Percentiles rank a stretch among this genome's conserved stretches.
Conservation (phyloP, 2,888 invertebrate genomes). For the Gymnocheta viridis region DNA sequence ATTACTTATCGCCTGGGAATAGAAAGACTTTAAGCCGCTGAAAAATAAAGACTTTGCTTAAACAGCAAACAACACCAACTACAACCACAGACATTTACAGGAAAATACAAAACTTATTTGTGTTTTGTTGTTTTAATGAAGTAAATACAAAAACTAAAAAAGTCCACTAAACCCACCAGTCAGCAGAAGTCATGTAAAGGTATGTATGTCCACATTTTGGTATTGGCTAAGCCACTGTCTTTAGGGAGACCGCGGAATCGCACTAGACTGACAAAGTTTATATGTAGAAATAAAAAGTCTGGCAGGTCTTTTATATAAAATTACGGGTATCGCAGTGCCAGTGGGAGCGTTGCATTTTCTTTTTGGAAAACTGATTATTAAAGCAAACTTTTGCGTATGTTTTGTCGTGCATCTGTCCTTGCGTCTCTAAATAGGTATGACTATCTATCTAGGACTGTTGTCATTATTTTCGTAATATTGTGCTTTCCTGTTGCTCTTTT, state of each 20-base stretch:
- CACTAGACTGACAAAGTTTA: constrained; percentile 9
- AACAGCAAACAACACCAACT: constrained; percentile 39
- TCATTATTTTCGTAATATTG: constrained; percentile 54
- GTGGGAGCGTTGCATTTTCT: constrained; percentile 60
- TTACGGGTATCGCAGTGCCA: constrained; percentile 37
- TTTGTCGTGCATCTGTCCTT: constrained; percentile 29
- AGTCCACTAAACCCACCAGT: constrained; percentile 45
- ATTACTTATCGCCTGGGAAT: constrained; percentile 72
- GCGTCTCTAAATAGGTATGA: constrained; percentile 64
- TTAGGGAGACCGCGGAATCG: constrained; percentile 28
- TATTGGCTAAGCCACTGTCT: constrained; percentile 47
- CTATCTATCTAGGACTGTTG: constrained; percentile 45
- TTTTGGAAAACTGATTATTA: constrained; percentile 29
- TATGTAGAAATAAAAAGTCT: constrained; percentile 10
- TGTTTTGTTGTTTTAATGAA: constrained; percentile 38
- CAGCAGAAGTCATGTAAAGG: neutral
- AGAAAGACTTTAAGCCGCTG: constrained; percentile 67
- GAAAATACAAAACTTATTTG: neutral
- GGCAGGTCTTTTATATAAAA: constrained; percentile 40
- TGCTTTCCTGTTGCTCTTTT: constrained; percentile 26
- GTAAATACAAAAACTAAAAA: constrained; percentile 49
- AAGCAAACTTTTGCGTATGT: constrained; percentile 6
- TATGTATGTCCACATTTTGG: constrained; percentile 15
- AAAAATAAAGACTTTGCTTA: constrained; percentile 68
- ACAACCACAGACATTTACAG: constrained; percentile 37